phyloP scores from a whole-genome alignment of 2,797 vertebrate species.

The Carcharodon carcharias region DNA sequence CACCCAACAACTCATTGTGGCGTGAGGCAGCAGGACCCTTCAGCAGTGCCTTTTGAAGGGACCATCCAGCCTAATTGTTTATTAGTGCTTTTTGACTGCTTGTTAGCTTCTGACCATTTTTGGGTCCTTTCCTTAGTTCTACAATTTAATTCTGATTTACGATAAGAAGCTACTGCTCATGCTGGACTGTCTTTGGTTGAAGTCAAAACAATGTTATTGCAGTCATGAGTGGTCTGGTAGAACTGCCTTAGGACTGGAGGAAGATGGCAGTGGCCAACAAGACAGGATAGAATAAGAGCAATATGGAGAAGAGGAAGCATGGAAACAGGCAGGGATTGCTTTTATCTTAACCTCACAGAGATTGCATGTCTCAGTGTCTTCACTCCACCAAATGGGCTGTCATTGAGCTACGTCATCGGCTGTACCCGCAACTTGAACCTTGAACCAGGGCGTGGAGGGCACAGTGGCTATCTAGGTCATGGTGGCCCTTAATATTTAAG shows the following conservation, averaged over 20 bases:
- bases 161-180: background rate
- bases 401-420: too few relatives aligned
- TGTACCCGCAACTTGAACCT: too few relatives aligned
- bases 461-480: too few relatives aligned
- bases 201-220: background rate
- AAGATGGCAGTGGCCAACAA: background rate
- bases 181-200: background rate
- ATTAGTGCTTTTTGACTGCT: background rate
- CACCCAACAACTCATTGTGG: background rate
- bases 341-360: too few relatives aligned
- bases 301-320: background rate
- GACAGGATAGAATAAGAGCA: background rate
- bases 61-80: background rate
- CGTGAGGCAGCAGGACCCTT: background rate
- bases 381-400: too few relatives aligned
- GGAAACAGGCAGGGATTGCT: too few relatives aligned
- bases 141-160: background rate
- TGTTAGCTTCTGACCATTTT: background rate
- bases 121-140: background rate
- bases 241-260: background rate
- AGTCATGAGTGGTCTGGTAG: background rate
- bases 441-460: too few relatives aligned
- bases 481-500: too few relatives aligned
- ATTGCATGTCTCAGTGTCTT: too few relatives aligned
- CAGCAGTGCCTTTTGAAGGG: background rate